Evolutionary conservation across 92 coral and sea anemone genomes (phyloP).

Genomic region (Meandrina meandrites): DNA sequence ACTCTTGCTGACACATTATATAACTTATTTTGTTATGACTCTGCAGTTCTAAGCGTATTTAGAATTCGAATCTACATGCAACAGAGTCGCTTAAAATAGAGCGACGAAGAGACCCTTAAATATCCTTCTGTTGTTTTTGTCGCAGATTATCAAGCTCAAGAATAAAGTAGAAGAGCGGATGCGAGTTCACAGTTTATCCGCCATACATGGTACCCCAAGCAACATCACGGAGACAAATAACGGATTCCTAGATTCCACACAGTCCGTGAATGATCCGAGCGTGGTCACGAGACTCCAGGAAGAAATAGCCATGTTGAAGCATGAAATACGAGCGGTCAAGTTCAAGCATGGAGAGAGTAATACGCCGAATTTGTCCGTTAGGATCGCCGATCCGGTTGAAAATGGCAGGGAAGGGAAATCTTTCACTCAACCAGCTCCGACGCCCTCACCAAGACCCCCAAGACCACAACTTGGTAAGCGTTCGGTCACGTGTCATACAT

Average conservation of each 20-base stretch:
- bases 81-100: background rate
- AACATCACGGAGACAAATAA: slow-evolving; percentile 21
- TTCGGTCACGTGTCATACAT: slow-evolving; percentile 55
- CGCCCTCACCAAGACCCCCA: slow-evolving; percentile 36
- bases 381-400: slow-evolving; percentile 6
- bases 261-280: slow-evolving; percentile 36
- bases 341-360: slow-evolving; percentile 18
- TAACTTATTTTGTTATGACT: too few species aligned
- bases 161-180: slow-evolving; percentile 48
- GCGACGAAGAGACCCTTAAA: background rate
- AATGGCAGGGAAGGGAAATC: background rate
- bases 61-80: background rate
- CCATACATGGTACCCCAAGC: slow-evolving; percentile 14
- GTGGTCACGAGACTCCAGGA: slow-evolving; percentile 47
- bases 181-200: slow-evolving; percentile 53
- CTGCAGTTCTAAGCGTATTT: too few species aligned
- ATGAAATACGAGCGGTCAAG: slow-evolving; percentile 55
- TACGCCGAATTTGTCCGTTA: slow-evolving; percentile 21
- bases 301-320: slow-evolving; percentile 52
- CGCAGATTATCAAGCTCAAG: slow-evolving; percentile 55
- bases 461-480: slow-evolving; percentile 61
- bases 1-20: too few species aligned
- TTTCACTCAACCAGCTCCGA: background rate
- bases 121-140: background rate
- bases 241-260: slow-evolving; percentile 20